These are phyloP conservation scores for Psittacula cyanocephala DNA, from an alignment of 2,113 vertebrate genomes.

Conservation along the genomic window DNA sequence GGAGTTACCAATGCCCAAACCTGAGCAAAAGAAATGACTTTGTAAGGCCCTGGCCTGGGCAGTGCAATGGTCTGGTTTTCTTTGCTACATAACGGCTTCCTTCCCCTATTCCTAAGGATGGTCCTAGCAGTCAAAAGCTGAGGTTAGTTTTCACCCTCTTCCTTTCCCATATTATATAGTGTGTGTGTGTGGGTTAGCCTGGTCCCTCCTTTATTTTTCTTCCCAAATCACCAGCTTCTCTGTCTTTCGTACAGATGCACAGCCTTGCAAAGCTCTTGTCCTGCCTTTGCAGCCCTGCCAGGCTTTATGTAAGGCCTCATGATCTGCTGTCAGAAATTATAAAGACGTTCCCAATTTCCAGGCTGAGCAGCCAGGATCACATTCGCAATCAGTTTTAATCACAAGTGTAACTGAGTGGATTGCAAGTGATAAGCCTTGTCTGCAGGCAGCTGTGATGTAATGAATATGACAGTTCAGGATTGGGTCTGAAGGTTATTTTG, in stretches of 20 bases:
- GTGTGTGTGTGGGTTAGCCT: neutral
- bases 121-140: neutral
- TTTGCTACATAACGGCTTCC: neutral
- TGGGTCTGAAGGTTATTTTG: slow-evolving; percentile 44
- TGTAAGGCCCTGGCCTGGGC: neutral
- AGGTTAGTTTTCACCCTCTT: neutral
- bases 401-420: slow-evolving; percentile 56
- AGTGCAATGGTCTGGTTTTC: neutral
- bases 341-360: slow-evolving; percentile 47
- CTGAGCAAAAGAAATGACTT: neutral
- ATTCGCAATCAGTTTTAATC: slow-evolving; percentile 71
- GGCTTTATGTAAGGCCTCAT: slow-evolving; percentile 7
- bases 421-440: slow-evolving; percentile 12
- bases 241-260: neutral
- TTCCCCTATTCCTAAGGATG: neutral
- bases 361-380: slow-evolving; percentile 37
- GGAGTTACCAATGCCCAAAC: neutral
- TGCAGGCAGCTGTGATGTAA: slow-evolving; percentile 53
- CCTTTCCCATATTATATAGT: neutral
- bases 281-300: neutral
- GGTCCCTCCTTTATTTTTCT: fast-evolving
- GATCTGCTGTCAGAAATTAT: slow-evolving; percentile 58
- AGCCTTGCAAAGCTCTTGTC: neutral
- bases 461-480: slow-evolving; percentile 63
- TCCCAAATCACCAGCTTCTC: neutral